Evolutionary conservation across 2,888 invertebrate genomes (phyloP).

Genomic region (Reticulitermes lucifugus): DNA sequence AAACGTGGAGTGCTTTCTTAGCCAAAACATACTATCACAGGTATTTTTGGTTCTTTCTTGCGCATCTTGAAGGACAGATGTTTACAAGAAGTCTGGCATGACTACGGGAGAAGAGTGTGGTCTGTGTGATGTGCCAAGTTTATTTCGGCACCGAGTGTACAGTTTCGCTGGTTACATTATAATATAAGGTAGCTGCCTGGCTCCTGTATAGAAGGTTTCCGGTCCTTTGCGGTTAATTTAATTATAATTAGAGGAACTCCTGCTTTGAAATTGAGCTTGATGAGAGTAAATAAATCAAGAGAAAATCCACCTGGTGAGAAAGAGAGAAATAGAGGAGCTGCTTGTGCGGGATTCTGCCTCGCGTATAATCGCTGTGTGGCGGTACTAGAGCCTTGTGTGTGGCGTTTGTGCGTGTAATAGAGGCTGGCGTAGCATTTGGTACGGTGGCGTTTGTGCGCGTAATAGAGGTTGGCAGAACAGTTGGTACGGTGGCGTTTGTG

Average conservation of each 20-base stretch:
- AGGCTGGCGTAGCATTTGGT: too few relatives aligned
- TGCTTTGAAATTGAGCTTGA: constrained; percentile 55
- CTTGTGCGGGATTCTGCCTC: not conserved
- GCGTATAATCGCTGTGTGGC: constrained; percentile 3
- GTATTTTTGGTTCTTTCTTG: not conserved
- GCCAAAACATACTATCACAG: not conserved
- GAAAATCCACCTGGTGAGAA: constrained; percentile 50
- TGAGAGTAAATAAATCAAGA: constrained; percentile 55
- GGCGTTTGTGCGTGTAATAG: not conserved
- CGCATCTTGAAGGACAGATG: not conserved
- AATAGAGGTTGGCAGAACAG: too few relatives aligned
- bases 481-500: too few relatives aligned
- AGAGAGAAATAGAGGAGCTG: constrained; percentile 24
- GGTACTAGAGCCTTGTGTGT: not conserved
- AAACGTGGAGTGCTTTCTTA: too few relatives aligned
- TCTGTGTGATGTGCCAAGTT: constrained; percentile 13
- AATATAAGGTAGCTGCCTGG: constrained; percentile 45
- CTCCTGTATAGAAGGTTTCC: constrained; percentile 46
- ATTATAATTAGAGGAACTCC: constrained; percentile 55
- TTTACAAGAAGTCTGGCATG: not conserved
- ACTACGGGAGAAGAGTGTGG: not conserved
- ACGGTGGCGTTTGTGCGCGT: too few relatives aligned
- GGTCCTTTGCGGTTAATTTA: constrained; percentile 55
- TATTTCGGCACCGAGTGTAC: constrained; percentile 31
- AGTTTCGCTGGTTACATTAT: constrained; percentile 38